Evolutionary conservation across 2,113 vertebrate species (phyloP), one percentile per base, ranked within the genome.

Genomic region (Scatophagus argus): DNA sequence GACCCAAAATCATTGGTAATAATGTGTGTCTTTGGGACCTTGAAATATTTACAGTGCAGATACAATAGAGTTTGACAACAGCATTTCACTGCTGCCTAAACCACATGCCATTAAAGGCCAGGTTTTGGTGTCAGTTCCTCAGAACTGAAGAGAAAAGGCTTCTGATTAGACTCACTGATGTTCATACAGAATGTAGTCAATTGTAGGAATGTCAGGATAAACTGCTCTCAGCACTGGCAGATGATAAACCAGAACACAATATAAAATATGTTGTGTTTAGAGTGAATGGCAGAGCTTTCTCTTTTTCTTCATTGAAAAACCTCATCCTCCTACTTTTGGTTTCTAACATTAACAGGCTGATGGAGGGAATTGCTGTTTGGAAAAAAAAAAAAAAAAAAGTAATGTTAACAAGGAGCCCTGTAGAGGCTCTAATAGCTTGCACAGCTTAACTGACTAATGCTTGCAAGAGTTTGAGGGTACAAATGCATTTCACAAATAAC

Each of bases 401-500:
- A 43, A 46, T 44, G 46, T 61, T n/a, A 55, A 52, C 38, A 59
- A 67, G 31, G 67, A 36, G 44, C 52, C 19, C n/a, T 32, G 11
- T 55, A 60, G 31, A 34, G 27, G n/a, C 58, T 67, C 55, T 52
- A 62, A 79, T 44, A 51, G 55, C 43, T 68, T n/a, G 71, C 38
- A 66, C 39, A 73, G 49, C 41, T 84, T 39, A 72, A 65, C 11
- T 54, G 38, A 64, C 44, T 54, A 54, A 52, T 55, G 32, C 32
- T 81, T 31, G 5, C 54, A 27, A 59, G 38, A 25, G 17, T 64
- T 59, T 55, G 4, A 51, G 29, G 27, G 47, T 4, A 62, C 54
- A 27, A 73, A 65, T 73, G 25, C 21, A 41, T 82, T 78, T 61
- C 70, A 52, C 34, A 61, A 52, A 29, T 41, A 67, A 49, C 41